These are phyloP conservation scores for Pangasius krempfi DNA, from an alignment of 2,797 vertebrate genomes.

Conservation along the genomic window DNA sequence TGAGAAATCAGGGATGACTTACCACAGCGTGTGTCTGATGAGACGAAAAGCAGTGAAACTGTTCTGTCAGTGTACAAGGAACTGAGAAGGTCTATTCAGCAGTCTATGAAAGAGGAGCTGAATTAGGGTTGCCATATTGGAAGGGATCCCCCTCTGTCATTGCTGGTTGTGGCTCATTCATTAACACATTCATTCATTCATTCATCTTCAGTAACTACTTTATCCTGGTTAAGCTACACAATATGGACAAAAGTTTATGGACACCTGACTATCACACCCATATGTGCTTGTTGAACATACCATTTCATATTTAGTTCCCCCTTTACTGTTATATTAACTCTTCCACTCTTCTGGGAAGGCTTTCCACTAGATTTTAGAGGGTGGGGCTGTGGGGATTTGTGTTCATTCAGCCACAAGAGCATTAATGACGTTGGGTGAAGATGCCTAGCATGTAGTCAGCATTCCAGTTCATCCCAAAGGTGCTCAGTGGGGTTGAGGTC, in stretches of 20 bases:
- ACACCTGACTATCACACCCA: no score
- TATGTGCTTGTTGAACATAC: no score
- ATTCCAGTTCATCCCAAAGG: not conserved
- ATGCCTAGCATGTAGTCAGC: not conserved
- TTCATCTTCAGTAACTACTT: not conserved
- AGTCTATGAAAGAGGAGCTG: conserved; percentile 53
- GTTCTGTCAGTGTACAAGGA: conserved; percentile 18
- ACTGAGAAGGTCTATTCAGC: conserved; percentile 38
- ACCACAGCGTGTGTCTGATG: conserved; percentile 36
- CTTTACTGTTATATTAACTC: not conserved
- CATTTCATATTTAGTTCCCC: not conserved
- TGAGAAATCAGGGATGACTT: conserved; percentile 5
- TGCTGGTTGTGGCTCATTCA: not conserved
- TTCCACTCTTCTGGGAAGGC: not conserved
- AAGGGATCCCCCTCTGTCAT: not conserved
- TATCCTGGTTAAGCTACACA: not conserved
- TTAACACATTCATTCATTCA: not conserved
- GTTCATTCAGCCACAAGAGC: not conserved
- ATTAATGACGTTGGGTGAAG: not conserved
- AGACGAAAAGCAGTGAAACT: conserved; percentile 28
- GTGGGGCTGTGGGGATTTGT: not conserved
- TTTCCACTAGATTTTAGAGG: not conserved
- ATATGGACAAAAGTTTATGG: no score
- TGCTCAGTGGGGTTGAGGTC: not conserved
- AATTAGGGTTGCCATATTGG: conserved; percentile 19